phyloP scores from a whole-genome alignment of 2,888 invertebrate genomes.

The Phaonia tiefii region DNA sequence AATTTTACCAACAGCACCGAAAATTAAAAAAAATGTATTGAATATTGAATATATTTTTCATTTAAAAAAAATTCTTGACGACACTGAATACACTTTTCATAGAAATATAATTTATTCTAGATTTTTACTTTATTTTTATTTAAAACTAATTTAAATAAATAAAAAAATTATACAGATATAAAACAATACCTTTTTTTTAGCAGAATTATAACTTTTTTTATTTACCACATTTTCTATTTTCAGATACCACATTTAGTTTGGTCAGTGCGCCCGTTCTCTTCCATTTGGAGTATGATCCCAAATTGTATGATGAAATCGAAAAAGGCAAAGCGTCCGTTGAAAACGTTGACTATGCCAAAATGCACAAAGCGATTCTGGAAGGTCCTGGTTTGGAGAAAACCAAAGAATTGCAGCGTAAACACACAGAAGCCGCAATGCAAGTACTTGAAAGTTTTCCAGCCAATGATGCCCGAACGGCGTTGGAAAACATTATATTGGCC shows the following conservation, averaged over 20 bases:
- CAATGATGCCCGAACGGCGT: constrained; percentile 91
- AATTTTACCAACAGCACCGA: too few species aligned
- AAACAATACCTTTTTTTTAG: too few species aligned
- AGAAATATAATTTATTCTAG: too few species aligned
- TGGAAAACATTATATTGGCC: constrained; percentile 92
- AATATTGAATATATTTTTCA: too few species aligned
- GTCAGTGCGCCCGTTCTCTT: constrained; percentile 92
- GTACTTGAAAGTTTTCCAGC: constrained; percentile 88
- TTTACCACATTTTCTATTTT: constrained; percentile 9
- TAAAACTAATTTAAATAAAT: too few species aligned
- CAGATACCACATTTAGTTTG: constrained; percentile 81
- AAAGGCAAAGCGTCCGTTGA: constrained; percentile 79
- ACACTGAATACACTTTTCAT: too few species aligned
- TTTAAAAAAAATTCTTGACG: too few species aligned
- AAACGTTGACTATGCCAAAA: constrained; percentile 79
- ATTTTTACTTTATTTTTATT: too few species aligned
- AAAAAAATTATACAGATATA: too few species aligned
- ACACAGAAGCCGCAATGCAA: constrained; percentile 87
- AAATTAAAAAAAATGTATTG: too few species aligned
- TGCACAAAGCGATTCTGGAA: constrained; percentile 83
- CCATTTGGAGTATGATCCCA: constrained; percentile 87
- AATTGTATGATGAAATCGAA: constrained; percentile 82
- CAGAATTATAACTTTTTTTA: neutral
- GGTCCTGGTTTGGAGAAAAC: constrained; percentile 89
- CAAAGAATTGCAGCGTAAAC: constrained; percentile 87